Conservation (phyloP, 2,113 vertebrate species). For the Ageneiosus marmoratus region DNA sequence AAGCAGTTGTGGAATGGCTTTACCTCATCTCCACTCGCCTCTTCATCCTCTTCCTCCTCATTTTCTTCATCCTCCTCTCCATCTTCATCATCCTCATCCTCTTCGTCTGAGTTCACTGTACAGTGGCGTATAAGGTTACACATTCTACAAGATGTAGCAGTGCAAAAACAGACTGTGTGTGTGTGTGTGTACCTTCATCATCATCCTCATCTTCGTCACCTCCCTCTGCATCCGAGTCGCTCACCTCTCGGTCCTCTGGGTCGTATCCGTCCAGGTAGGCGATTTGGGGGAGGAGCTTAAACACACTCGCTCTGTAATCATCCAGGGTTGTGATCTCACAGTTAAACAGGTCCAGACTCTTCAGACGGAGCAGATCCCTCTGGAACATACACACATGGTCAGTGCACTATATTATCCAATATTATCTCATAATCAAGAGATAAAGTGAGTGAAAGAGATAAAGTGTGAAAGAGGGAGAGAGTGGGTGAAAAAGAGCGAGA, state of each 20-base stretch:
- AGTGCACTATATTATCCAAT: background rate
- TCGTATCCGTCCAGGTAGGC: constrained; percentile 91
- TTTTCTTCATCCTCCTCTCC: constrained; percentile 76
- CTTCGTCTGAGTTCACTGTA: constrained; percentile 66
- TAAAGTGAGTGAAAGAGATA: background rate
- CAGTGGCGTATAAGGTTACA: background rate
- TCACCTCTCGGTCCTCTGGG: constrained; percentile 81
- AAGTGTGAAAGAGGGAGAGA: background rate
- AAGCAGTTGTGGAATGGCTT: too few relatives aligned
- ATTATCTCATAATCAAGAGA: background rate
- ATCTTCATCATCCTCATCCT: constrained; percentile 79
- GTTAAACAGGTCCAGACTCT: constrained; percentile 92
- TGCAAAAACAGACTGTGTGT: background rate
- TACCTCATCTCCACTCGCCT: constrained; percentile 80
- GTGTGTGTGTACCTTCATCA: constrained; percentile 7
- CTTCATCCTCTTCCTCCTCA: constrained; percentile 74
- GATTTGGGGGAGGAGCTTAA: constrained; percentile 87
- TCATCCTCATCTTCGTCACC: constrained; percentile 85
- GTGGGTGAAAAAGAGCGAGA: background rate
- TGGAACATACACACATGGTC: constrained; percentile 54
- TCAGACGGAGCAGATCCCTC: constrained; percentile 88
- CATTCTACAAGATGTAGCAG: background rate
- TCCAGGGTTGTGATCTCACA: constrained; percentile 91
- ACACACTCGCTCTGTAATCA: constrained; percentile 89
- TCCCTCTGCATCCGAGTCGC: constrained; percentile 83